Percentiles rank a stretch among this genome's conserved stretches.
Conservation (phyloP, 1,140 invertebrate genomes). For the Mercenaria mercenaria region DNA sequence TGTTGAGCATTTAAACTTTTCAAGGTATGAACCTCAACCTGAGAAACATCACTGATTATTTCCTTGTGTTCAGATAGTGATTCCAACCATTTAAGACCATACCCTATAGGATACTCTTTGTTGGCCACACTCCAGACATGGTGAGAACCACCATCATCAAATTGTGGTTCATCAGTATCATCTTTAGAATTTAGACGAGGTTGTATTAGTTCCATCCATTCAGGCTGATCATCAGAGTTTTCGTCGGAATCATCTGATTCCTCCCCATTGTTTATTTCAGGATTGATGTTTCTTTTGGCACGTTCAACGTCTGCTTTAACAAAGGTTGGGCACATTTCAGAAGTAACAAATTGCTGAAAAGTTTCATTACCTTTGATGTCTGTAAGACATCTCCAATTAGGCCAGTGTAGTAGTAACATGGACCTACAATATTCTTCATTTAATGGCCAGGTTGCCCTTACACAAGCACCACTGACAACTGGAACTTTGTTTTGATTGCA, state of each 20-base stretch:
- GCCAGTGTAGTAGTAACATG: constrained; percentile 41
- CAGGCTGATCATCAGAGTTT: neutral
- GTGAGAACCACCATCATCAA: neutral
- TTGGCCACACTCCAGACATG: neutral
- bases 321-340: neutral
- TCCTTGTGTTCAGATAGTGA: neutral
- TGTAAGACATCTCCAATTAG: neutral
- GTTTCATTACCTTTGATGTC: neutral
- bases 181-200: neutral
- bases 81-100: neutral
- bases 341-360: neutral
- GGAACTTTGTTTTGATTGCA: constrained; percentile 55
- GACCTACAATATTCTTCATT: constrained; percentile 53
- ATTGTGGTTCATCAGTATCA: neutral
- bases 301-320: neutral
- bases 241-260: neutral
- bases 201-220: neutral
- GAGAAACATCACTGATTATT: neutral
- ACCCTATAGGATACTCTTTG: neutral
- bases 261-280: neutral
- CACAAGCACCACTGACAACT: constrained; percentile 44
- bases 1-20: neutral
- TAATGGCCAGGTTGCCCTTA: constrained; percentile 52
- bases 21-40: neutral
- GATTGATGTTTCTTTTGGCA: neutral